Evolutionary conservation across 2,888 invertebrate species (phyloP).

Genomic region (Tortricodes alternella): DNA sequence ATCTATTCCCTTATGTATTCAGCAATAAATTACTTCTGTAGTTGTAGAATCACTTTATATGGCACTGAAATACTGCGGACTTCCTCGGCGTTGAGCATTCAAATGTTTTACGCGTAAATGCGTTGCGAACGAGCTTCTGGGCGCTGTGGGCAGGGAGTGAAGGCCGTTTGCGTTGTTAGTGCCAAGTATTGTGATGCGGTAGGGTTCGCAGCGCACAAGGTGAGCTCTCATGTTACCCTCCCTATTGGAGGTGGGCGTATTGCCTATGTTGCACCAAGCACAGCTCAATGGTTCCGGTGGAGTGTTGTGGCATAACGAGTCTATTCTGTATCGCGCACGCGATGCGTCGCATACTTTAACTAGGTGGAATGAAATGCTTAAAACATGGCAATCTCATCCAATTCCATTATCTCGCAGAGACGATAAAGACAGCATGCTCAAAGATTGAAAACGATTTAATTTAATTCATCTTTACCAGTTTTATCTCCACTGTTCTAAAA

Average conservation of each 20-base stretch:
- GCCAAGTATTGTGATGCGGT: slow-evolving; percentile 62
- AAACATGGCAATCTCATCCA: slow-evolving; percentile 33
- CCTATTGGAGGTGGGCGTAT: slow-evolving; percentile 83
- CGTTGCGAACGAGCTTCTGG: slow-evolving; percentile 19
- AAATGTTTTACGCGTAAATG: slow-evolving; percentile 1
- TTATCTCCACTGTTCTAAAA: slow-evolving; percentile 66
- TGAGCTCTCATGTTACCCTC: slow-evolving; percentile 81
- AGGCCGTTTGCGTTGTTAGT: slow-evolving; percentile 48
- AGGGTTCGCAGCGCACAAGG: slow-evolving; percentile 83
- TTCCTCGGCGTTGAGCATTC: slow-evolving; percentile 38
- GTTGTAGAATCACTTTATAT: slow-evolving; percentile 72
- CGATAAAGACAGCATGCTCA: slow-evolving; percentile 63
- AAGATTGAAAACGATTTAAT: slow-evolving; percentile 51
- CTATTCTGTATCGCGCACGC: slow-evolving; percentile 50
- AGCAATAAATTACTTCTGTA: slow-evolving; percentile 81
- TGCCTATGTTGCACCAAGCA: slow-evolving; percentile 81
- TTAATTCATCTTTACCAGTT: slow-evolving; percentile 58
- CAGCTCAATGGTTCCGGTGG: slow-evolving; percentile 70
- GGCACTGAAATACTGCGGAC: slow-evolving; percentile 54
- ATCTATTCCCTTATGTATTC: slow-evolving; percentile 82
- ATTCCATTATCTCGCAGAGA: slow-evolving; percentile 57
- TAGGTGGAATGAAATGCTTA: slow-evolving; percentile 56
- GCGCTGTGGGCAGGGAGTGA: slow-evolving; percentile 20
- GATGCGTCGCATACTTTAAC: slow-evolving; percentile 48
- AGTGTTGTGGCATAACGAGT: slow-evolving; percentile 63